Base-by-base conservation (phyloP, 2,888 invertebrate genomes). In the Drosophila kanekoi region DNA sequence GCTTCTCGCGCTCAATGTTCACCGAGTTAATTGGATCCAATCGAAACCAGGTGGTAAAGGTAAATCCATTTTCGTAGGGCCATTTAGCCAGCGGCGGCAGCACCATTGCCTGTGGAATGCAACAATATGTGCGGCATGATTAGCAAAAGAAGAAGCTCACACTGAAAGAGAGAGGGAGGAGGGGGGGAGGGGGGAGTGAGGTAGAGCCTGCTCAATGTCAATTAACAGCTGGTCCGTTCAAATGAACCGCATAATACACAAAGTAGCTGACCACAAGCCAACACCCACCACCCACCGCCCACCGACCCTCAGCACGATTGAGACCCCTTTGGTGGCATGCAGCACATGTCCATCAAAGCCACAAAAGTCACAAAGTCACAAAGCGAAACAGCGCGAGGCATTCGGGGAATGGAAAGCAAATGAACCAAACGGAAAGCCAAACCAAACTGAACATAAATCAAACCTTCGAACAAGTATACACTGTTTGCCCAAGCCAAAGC, bases 61-160 rank as follows among this genome's bases (percentile, higher is more conserved):
- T 99, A 95, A 99, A 99, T 66, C 99, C 99, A 93, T 96, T 98
- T 93, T 99, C 99, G 93, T 99, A 97, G 38, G 99, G 99, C 99
- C 99, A 99, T 93, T 97, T 96, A 73, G 98, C 97, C 91, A 99
- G 94, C 16, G 99, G 99, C 56, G 99, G 99, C 90, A 99, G 94
- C 47, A 99, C 98, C 90, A 99, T 95, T 68, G 98, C 99, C 99
- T 99, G 94, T 3, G 37, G 18, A 69, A 16, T 33, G 38, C 18
- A 62, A 56, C 10, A 45, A 18, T 38, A 38, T 14, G 14, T 4
- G 28, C 1, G 28, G n/a, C 28, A 16, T 13, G 2, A 16, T 38
- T 48, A 10, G 8, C 3, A 11, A 20, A 44, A 16, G n/a, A 13
- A 14, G 23, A 18, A 8, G 43, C 41, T 51, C 35, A 28, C 58